A percentile compares a stretch with the other conserved stretches of the same genome.
phyloP scores from a whole-genome alignment of 2,113 vertebrate species.

The Gila orcuttii region DNA sequence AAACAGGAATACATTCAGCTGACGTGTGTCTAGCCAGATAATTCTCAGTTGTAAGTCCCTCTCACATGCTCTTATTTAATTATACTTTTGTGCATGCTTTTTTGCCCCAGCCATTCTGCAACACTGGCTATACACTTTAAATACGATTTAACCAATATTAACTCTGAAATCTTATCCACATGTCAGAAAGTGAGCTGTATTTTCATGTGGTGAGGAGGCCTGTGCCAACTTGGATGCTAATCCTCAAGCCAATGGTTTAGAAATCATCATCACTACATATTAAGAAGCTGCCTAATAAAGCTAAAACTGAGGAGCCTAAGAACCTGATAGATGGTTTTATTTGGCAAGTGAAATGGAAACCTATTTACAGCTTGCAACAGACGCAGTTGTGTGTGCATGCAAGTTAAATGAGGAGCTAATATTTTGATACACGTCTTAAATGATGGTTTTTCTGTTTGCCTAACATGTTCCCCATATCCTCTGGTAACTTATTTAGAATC shows the following conservation, averaged over 20 bases:
- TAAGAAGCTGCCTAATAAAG: constrained; percentile 52
- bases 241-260: constrained; percentile 34
- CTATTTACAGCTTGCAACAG: constrained; percentile 53
- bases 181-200: constrained; percentile 51
- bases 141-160: constrained; percentile 52
- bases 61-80: constrained; percentile 53
- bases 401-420: constrained; percentile 49
- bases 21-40: constrained; percentile 53
- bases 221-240: constrained; percentile 39
- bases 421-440: constrained; percentile 54
- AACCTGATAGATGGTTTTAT: constrained; percentile 54
- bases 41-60: constrained; percentile 48
- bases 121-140: constrained; percentile 47
- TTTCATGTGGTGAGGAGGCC: constrained; percentile 42
- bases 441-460: constrained; percentile 52
- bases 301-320: constrained; percentile 49
- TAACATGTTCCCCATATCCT: constrained; percentile 50
- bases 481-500: constrained; percentile 56
- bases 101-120: constrained; percentile 5
- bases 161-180: constrained; percentile 48
- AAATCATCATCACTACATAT: constrained; percentile 52
- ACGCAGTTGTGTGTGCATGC: constrained; percentile 44
- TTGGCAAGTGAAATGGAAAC: constrained; percentile 48
- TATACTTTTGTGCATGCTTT: constrained; percentile 36
- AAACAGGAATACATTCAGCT: constrained; percentile 55